Evolutionary conservation across 2,888 invertebrate genomes (phyloP).

Genomic region (Myopa testacea): DNA sequence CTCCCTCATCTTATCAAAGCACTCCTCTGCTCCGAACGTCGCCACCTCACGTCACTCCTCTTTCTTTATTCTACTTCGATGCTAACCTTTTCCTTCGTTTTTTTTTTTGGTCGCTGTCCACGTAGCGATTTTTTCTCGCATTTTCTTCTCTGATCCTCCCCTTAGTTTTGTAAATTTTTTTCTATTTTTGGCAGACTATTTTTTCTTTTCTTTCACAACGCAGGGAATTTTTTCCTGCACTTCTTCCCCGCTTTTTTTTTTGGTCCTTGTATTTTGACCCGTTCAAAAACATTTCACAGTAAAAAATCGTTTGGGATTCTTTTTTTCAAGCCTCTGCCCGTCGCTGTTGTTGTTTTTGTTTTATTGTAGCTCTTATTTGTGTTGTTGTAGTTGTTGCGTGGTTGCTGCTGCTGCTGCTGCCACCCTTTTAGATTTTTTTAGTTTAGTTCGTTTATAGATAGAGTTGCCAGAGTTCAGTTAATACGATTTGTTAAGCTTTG

Average conservation of each 20-base stretch:
- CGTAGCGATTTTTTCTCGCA: slow-evolving; percentile 20
- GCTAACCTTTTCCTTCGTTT: slow-evolving; percentile 12
- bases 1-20: not conserved
- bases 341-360: slow-evolving; percentile 16
- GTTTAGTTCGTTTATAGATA: slow-evolving; percentile 42
- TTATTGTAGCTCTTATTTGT: not conserved
- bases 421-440: slow-evolving; percentile 47
- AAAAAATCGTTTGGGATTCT: slow-evolving; percentile 37
- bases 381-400: slow-evolving; percentile 15
- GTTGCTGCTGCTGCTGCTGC: slow-evolving; percentile 9
- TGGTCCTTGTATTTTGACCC: slow-evolving; percentile 38
- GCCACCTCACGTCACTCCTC: not conserved
- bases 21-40: not conserved
- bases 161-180: slow-evolving; percentile 10
- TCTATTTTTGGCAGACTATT: not conserved
- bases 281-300: slow-evolving; percentile 37
- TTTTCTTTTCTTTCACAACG: not conserved
- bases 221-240: not conserved
- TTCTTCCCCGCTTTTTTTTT: slow-evolving; percentile 23
- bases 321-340: slow-evolving; percentile 24
- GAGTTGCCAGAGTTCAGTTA: slow-evolving; percentile 34
- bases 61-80: not conserved
- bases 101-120: slow-evolving; percentile 5
- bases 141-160: not conserved
- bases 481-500: not conserved